Evolutionary conservation across 2,888 invertebrate genomes (phyloP).

Genomic region (Lycocerus yunnanus): DNA sequence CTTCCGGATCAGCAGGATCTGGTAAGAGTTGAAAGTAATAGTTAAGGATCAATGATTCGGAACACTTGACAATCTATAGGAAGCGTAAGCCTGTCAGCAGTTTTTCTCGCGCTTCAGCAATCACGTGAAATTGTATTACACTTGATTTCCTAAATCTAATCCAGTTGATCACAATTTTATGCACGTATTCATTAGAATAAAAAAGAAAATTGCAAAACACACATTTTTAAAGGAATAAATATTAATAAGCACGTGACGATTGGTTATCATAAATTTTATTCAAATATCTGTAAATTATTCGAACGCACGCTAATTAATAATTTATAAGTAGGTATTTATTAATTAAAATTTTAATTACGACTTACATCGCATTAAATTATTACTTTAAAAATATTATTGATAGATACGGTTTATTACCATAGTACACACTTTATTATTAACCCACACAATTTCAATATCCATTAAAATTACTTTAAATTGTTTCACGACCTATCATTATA

Average conservation of each 20-base stretch:
- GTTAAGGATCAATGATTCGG: slow-evolving; percentile 35
- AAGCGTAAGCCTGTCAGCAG: slow-evolving; percentile 33
- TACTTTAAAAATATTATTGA: not conserved
- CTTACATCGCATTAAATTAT: not conserved
- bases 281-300: not conserved
- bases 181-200: not conserved
- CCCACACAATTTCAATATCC: not conserved
- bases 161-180: not conserved
- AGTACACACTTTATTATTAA: not conserved
- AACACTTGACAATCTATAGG: slow-evolving; percentile 32
- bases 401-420: not conserved
- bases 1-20: slow-evolving; percentile 44
- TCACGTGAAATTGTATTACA: slow-evolving; percentile 26
- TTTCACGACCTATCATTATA: not conserved
- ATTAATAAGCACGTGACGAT: not conserved
- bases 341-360: not conserved
- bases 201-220: not conserved
- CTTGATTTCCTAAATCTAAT: slow-evolving; percentile 9
- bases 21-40: slow-evolving; percentile 32
- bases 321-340: not conserved
- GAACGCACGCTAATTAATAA: not conserved
- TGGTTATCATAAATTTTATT: not conserved
- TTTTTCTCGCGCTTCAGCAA: slow-evolving; percentile 32
- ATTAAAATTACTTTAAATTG: not conserved
- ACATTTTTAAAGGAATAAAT: not conserved